Evolutionary conservation across 2,113 vertebrate genomes (phyloP).

Genomic region (Limnothrissa miodon): DNA sequence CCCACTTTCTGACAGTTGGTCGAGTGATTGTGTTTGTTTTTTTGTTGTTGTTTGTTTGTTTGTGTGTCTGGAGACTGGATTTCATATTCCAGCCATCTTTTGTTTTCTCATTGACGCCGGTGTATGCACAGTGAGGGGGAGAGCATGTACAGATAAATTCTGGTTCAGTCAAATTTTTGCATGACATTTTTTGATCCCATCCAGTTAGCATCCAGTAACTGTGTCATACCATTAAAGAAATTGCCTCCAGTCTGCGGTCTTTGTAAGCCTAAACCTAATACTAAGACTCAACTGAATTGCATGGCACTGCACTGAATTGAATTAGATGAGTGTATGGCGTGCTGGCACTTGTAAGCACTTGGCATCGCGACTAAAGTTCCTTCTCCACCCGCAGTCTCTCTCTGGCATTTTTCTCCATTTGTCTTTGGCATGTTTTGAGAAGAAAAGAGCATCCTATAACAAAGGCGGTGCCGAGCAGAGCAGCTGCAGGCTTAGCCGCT

Average conservation of each 20-base stretch:
- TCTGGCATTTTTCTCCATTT: neutral
- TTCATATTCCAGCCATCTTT: neutral
- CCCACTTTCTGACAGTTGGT: constrained; percentile 4
- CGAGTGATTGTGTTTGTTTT: neutral
- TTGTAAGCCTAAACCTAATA: neutral
- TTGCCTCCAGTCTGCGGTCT: neutral
- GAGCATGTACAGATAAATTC: neutral
- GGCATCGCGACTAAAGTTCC: neutral
- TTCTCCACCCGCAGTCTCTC: neutral
- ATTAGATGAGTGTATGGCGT: neutral
- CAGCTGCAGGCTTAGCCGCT: neutral
- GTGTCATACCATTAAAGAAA: neutral
- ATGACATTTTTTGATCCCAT: neutral
- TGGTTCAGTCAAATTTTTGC: neutral
- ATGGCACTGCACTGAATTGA: neutral
- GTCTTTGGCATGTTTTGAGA: neutral
- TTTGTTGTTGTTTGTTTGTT: neutral
- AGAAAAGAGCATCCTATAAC: neutral
- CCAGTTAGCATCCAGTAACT: neutral
- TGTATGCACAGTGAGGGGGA: neutral
- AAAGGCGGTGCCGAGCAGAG: neutral
- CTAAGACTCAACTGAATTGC: neutral
- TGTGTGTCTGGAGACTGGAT: constrained; percentile 8
- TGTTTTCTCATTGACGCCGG: neutral
- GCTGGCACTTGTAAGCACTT: neutral